Evolutionary conservation across 2,888 invertebrate species (phyloP).

Genomic region (Ophion ventricosus): DNA sequence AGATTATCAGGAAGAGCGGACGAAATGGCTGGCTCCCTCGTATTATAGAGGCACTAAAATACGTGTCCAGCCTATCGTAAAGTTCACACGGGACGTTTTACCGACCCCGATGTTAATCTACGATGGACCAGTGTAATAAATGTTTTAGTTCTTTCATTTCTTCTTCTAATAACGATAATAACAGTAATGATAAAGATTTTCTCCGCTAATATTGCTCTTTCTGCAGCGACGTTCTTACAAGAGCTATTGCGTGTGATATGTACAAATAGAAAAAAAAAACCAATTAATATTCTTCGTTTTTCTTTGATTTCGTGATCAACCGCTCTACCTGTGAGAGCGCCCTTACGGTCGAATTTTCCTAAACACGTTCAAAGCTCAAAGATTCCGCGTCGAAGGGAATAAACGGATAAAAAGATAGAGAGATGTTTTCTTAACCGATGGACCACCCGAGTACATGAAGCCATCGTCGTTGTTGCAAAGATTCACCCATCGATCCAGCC

Average conservation of each 20-base stretch:
- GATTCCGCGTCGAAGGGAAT: no score
- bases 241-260: no score
- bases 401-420: constrained; percentile 5
- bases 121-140: background rate
- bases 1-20: constrained; percentile 67
- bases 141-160: background rate
- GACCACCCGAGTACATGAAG: constrained; percentile 47
- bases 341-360: background rate
- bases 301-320: background rate
- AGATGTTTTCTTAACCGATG: constrained; percentile 30
- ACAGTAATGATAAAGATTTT: background rate
- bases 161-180: no score
- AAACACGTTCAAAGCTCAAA: background rate
- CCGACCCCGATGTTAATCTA: constrained; percentile 12
- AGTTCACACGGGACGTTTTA: constrained; percentile 30
- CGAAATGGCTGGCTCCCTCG: constrained; percentile 50
- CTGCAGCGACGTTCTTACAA: no score
- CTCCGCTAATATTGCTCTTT: background rate
- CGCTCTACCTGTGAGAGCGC: background rate
- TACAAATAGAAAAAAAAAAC: background rate
- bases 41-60: constrained; percentile 62
- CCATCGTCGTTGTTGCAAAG: constrained; percentile 29
- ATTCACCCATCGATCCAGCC: constrained; percentile 53
- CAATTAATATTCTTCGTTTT: background rate
- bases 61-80: constrained; percentile 53